Evolutionary conservation across 2,113 vertebrate species (phyloP), one percentile per base, ranked within the genome.

Genomic region (Silurus glanis): DNA sequence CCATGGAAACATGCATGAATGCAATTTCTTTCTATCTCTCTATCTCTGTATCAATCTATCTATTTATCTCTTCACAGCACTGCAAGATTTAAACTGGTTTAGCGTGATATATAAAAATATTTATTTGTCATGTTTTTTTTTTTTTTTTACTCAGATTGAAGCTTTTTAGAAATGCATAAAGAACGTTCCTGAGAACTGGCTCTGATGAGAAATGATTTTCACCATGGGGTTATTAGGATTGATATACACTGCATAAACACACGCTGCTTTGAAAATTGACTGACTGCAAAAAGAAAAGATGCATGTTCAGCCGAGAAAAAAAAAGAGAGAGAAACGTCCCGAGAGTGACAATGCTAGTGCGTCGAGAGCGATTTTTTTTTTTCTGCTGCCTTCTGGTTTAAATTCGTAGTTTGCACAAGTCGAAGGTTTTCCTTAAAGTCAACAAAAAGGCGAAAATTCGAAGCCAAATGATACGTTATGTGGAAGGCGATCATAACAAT

Each of bases 1-100:
- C 88, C 81, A 89, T 87, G 78, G 88, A 80, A 87, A 89, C 86
- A 37, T 84, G 25, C 71, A n/a, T n/a, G n/a, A n/a, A n/a, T n/a
- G n/a, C 56, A 1, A 1, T 37, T 2, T 37, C 37, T 37, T 37
- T 37, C 37, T 37, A 37, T 37, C 37, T 37, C 37, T 37, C 37
- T 37, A 37, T 37, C 37, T 37, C 37, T 37, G 37, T 37, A 37
- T 37, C 37, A 37, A 37, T 37, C 37, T 37, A 37, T 37, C 37
- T 37, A 37, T 37, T 2, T 37, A 37, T 82, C 80, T 67, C 72
- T 83, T 13, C 47, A 83, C 85, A 64, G 80, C 80, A 67, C 74
- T 47, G 25, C 6, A 81, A 86, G 84, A 87, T 87, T 66, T 85
- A 87, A 85, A 85, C 82, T 71, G 66, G 83, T 80, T 87, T 82